A percentile compares a stretch with the other conserved stretches of the same genome.
phyloP scores from a whole-genome alignment of 30 jellyfish, hydroid and myxozoan genomes.

The Hydractinia echinata region DNA sequence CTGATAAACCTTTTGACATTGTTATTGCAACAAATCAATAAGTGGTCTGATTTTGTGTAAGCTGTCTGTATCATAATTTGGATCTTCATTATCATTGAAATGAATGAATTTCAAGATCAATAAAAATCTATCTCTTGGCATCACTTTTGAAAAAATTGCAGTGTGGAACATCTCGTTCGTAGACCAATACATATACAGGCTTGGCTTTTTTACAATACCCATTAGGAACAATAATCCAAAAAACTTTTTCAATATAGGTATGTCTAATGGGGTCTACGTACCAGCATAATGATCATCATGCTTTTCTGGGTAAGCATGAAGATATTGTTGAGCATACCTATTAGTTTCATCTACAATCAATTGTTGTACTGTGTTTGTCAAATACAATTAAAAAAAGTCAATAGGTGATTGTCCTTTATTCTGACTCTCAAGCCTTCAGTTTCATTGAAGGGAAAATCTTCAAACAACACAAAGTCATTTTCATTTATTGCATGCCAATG shows the following conservation, averaged over 20 bases:
- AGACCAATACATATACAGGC: conserved; percentile 1
- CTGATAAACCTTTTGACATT: not conserved
- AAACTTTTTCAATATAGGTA: not conserved
- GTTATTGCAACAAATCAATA: no score
- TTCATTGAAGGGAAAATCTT: not conserved
- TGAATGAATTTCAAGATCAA: not conserved
- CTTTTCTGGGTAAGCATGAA: not conserved
- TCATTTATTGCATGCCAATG: not conserved
- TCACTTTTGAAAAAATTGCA: not conserved
- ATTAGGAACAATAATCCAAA: not conserved
- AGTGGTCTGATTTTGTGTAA: no score
- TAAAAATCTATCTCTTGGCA: not conserved
- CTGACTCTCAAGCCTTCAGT: not conserved
- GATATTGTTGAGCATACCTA: not conserved
- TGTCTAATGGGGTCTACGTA: not conserved
- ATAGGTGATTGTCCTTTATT: not conserved
- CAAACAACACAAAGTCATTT: not conserved
- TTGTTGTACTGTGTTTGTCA: not conserved
- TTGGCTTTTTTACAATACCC: not conserved
- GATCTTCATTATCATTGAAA: not conserved
- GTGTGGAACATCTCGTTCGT: not conserved
- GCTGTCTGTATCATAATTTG: not conserved
- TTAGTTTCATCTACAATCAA: not conserved
- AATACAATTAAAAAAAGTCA: not conserved
- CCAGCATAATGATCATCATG: not conserved